Evolutionary conservation across 2,888 invertebrate genomes (phyloP).

Genomic region (Tipula confusa): DNA sequence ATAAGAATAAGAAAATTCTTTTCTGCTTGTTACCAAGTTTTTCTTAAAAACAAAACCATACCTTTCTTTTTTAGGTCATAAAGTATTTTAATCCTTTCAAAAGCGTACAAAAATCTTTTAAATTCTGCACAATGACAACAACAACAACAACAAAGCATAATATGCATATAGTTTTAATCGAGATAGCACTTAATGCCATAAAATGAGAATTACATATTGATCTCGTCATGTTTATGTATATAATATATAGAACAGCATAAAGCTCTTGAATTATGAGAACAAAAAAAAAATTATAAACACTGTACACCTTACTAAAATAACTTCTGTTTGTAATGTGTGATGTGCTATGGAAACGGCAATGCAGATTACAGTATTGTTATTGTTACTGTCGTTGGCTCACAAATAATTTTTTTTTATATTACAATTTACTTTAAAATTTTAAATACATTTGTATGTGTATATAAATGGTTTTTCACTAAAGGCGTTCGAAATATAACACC

Average conservation of each 20-base stretch:
- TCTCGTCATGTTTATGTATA: neutral
- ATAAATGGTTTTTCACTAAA: too few relatives aligned
- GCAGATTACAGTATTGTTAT: neutral
- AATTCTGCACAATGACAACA: neutral
- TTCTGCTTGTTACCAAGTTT: neutral
- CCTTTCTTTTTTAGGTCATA: neutral
- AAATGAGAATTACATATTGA: neutral
- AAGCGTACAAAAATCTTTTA: neutral
- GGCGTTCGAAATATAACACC: too few relatives aligned
- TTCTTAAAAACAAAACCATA: neutral
- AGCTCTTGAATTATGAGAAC: neutral
- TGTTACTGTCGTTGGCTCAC: neutral
- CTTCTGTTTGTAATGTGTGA: neutral
- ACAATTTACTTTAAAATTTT: neutral
- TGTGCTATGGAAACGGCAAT: neutral
- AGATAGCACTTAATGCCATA: neutral
- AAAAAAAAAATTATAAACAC: neutral
- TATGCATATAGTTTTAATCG: neutral
- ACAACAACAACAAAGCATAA: neutral
- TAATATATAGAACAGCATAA: neutral
- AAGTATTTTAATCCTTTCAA: neutral
- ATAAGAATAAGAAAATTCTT: neutral
- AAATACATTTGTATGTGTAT: neutral
- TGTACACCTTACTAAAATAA: neutral
- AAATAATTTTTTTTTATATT: neutral